phyloP scores from a whole-genome alignment of 2,113 vertebrate genomes.

The Ovis aries region DNA sequence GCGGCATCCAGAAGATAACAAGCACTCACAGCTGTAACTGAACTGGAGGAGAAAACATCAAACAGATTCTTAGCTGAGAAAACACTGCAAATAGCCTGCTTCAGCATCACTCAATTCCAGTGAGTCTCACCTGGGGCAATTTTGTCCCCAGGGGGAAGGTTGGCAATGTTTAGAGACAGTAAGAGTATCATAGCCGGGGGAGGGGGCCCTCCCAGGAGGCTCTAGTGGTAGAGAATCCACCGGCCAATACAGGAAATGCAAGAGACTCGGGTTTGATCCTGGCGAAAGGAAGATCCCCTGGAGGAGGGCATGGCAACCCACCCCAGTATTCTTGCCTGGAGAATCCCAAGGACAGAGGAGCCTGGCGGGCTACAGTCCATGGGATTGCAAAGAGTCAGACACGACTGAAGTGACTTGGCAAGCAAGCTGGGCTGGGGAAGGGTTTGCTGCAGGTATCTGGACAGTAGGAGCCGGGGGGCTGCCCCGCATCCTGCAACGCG shows the following conservation, averaged over 20 bases:
- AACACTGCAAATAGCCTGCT: not conserved
- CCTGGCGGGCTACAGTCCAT: not conserved
- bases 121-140: not conserved
- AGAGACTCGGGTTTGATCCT: not conserved
- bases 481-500: accelerated
- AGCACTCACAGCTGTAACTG: not conserved
- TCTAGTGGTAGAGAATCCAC: not conserved
- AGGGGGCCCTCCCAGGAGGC: not conserved
- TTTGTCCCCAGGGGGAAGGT: not conserved
- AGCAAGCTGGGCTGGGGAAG: not conserved
- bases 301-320: not conserved
- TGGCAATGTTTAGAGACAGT: not conserved
- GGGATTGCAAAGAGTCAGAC: not conserved
- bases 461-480: not conserved
- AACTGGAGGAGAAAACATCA: not conserved
- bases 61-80: not conserved
- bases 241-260: not conserved
- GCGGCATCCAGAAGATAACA: not conserved
- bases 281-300: not conserved
- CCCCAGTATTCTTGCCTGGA: not conserved
- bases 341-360: not conserved
- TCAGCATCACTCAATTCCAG: too few species aligned
- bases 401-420: not conserved
- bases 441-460: not conserved
- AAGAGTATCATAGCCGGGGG: not conserved